Conservation (phyloP, 2,888 invertebrate species). For the Elgonia sp. region DNA sequence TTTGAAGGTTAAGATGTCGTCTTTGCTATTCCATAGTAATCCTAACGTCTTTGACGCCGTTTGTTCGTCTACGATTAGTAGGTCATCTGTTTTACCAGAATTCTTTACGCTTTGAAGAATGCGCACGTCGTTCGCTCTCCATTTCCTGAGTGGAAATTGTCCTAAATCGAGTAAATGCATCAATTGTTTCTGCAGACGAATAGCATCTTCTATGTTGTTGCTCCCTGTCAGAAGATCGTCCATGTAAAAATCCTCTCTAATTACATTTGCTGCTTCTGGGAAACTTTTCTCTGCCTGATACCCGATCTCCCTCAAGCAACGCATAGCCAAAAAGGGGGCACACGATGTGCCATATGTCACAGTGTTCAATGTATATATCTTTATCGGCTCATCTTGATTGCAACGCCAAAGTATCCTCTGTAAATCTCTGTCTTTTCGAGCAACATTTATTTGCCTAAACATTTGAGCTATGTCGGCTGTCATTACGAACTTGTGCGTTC, state of each 20-base stretch:
- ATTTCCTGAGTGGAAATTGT: constrained; percentile 47
- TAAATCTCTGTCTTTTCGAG: not conserved
- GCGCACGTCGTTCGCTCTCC: constrained; percentile 34
- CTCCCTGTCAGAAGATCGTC: constrained; percentile 27
- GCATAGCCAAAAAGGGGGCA: constrained; percentile 1
- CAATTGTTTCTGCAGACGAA: not conserved
- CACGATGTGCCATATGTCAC: not conserved
- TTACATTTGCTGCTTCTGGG: not conserved
- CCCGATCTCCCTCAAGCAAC: not conserved
- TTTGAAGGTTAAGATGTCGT: not conserved
- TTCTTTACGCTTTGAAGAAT: not conserved
- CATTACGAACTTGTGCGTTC: constrained; percentile 21
- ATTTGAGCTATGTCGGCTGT: constrained; percentile 23
- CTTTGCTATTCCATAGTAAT: not conserved
- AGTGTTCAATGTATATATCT: not conserved
- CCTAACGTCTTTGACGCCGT: not conserved
- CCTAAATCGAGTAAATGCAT: not conserved
- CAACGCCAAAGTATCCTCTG: not conserved
- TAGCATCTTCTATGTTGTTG: not conserved
- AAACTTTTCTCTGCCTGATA: constrained; percentile 1
- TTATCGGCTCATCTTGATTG: not conserved
- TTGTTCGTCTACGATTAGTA: not conserved
- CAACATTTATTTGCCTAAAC: not conserved
- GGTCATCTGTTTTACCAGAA: not conserved
- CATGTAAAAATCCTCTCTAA: constrained; percentile 76